Evolutionary conservation across 2,888 invertebrate species (phyloP).

Genomic region (Erebia ligea): DNA sequence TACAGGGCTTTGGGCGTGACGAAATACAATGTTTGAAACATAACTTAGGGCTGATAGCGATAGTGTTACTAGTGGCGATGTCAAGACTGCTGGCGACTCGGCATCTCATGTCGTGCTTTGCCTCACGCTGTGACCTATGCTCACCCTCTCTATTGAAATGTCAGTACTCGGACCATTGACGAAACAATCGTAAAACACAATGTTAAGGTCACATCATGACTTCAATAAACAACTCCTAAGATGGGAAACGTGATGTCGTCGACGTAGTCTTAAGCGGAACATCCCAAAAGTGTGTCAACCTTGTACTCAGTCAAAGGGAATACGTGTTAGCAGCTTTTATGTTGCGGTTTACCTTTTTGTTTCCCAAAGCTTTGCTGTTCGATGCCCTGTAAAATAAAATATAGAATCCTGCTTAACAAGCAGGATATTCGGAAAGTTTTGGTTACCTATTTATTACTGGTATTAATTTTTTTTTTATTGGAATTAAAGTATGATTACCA

Average conservation of each 20-base stretch:
- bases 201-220: constrained; percentile 82
- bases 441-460: no score
- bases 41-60: constrained; percentile 29
- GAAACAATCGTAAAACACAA: constrained; percentile 82
- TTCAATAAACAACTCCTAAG: constrained; percentile 81
- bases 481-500: no score
- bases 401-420: neutral
- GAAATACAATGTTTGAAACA: constrained; percentile 19
- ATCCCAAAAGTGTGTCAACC: constrained; percentile 76
- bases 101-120: constrained; percentile 66
- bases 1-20: constrained; percentile 5
- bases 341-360: constrained; percentile 31
- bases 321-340: constrained; percentile 51
- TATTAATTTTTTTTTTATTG: no score
- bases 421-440: neutral
- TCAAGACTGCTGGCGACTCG: constrained; percentile 52
- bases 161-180: constrained; percentile 77
- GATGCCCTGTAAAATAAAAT: constrained; percentile 16
- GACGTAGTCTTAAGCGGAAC: constrained; percentile 62
- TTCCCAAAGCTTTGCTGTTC: constrained; percentile 27
- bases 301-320: constrained; percentile 62
- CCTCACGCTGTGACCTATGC: constrained; percentile 74
- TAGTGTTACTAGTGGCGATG: constrained; percentile 34
- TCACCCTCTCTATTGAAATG: constrained; percentile 82
- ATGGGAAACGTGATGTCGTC: constrained; percentile 77